phyloP scores from a whole-genome alignment of 2,797 vertebrate genomes.

The Gambelia wislizenii region DNA sequence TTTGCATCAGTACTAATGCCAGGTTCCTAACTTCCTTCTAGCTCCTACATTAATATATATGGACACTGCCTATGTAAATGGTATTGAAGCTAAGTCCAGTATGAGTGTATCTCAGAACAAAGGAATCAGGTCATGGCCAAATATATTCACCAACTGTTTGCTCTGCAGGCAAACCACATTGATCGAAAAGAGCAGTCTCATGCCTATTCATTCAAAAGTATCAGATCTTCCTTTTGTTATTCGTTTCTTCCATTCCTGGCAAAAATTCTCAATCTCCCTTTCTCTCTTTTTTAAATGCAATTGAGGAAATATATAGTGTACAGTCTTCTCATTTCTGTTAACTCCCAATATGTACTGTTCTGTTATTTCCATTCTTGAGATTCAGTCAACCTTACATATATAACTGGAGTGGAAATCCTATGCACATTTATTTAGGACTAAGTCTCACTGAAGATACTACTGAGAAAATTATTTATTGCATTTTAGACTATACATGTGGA shows the following conservation, averaged over 20 bases:
- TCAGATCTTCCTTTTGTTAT: background rate
- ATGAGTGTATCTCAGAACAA: background rate
- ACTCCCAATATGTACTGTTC: background rate
- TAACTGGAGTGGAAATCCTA: background rate
- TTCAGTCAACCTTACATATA: background rate
- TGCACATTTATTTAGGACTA: background rate
- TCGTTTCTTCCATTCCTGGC: background rate
- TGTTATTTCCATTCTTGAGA: background rate
- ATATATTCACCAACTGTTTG: slow-evolving; percentile 14
- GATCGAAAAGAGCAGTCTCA: background rate
- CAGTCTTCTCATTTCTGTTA: no score
- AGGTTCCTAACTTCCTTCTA: no score
- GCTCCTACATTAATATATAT: no score
- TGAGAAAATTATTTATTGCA: background rate
- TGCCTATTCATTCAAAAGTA: background rate
- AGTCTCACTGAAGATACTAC: background rate
- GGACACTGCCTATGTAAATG: no score
- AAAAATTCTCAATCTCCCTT: background rate
- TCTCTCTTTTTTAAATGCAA: no score
- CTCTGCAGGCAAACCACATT: background rate
- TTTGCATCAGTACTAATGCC: background rate
- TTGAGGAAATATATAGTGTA: no score
- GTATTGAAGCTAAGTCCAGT: background rate
- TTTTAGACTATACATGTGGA: background rate
- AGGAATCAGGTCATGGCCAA: background rate